A percentile compares a stretch with the other conserved stretches of the same genome.
These are phyloP conservation scores for Pseudomugil tenellus DNA, from an alignment of 2,797 vertebrate genomes.

Conservation along the genomic window DNA sequence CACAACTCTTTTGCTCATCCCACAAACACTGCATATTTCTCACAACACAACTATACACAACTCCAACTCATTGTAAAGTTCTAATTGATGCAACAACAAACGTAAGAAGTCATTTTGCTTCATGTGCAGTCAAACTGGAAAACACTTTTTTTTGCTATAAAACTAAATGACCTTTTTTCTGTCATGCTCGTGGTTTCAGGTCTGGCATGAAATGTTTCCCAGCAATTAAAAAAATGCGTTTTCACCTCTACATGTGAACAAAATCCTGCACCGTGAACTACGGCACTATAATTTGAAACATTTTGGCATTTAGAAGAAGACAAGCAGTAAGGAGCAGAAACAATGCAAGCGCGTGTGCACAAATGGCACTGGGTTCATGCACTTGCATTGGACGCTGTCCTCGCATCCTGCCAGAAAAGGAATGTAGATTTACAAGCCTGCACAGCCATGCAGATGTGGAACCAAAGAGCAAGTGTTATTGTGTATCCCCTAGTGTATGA, in stretches of 20 bases:
- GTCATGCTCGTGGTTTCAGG: neutral
- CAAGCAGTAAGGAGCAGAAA: conserved; percentile 3
- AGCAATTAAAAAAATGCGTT: neutral
- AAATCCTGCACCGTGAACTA: neutral
- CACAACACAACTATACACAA: no score
- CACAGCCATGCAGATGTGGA: conserved; percentile 78
- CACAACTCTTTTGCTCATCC: no score
- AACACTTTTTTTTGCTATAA: neutral
- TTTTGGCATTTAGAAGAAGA: neutral
- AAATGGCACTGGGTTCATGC: conserved; percentile 39
- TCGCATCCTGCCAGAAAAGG: conserved; percentile 69
- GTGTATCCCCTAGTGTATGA: conserved; percentile 73
- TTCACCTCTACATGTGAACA: no score
- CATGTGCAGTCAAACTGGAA: neutral
- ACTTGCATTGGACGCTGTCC: conserved; percentile 45
- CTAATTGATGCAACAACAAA: no score
- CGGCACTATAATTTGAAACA: neutral
- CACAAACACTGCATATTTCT: no score
- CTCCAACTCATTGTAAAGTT: no score
- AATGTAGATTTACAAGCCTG: conserved; percentile 81
- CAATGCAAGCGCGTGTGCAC: conserved; percentile 9
- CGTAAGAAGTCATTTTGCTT: neutral
- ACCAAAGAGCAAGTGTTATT: conserved; percentile 80
- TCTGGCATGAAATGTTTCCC: neutral
- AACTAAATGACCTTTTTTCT: neutral